A percentile compares a stretch with the other conserved stretches of the same genome.
These are phyloP conservation scores for Venturia canescens DNA, from an alignment of 1,140 invertebrate species.

Conservation along the genomic window DNA sequence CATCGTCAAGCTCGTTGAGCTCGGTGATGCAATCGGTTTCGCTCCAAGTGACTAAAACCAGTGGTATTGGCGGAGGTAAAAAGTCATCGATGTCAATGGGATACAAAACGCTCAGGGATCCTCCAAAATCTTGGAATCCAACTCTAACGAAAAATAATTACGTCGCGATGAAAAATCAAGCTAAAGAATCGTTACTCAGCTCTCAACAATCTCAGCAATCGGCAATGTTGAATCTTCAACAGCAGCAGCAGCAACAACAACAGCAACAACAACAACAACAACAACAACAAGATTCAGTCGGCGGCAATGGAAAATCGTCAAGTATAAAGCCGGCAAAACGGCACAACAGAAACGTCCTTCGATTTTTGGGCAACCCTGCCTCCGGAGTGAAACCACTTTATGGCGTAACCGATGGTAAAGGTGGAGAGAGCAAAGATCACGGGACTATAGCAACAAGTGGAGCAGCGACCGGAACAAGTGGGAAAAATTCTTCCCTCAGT, in stretches of 20 bases:
- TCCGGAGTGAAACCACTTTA: conserved; percentile 82
- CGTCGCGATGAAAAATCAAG: conserved; percentile 74
- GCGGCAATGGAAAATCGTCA: conserved; percentile 45
- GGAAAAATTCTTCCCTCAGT: conserved; percentile 57
- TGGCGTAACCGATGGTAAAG: conserved; percentile 67
- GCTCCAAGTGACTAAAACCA: conserved; percentile 51
- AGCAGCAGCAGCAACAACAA: neutral
- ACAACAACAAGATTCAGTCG: conserved; percentile 11
- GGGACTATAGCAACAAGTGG: neutral
- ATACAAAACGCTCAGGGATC: conserved; percentile 79
- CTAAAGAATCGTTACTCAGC: conserved; percentile 61
- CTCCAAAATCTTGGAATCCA: conserved; percentile 80
- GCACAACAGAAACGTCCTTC: conserved; percentile 75
- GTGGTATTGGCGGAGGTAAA: conserved; percentile 50
- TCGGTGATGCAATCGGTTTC: conserved; percentile 44
- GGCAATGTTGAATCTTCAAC: conserved; percentile 48
- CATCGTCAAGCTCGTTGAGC: neutral
- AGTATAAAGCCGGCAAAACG: conserved; percentile 58
- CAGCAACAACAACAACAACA: conserved; percentile 3
- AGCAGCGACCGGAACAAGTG: conserved; percentile 64
- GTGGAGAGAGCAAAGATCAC: conserved; percentile 57
- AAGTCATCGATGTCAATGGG: conserved; percentile 71
- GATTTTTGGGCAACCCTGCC: conserved; percentile 80
- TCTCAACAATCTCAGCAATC: conserved; percentile 42
- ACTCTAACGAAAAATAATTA: conserved; percentile 77